Evolutionary conservation across 1,140 invertebrate species (phyloP), one percentile per base, ranked within the genome.

Genomic region (Penaeus chinensis): DNA sequence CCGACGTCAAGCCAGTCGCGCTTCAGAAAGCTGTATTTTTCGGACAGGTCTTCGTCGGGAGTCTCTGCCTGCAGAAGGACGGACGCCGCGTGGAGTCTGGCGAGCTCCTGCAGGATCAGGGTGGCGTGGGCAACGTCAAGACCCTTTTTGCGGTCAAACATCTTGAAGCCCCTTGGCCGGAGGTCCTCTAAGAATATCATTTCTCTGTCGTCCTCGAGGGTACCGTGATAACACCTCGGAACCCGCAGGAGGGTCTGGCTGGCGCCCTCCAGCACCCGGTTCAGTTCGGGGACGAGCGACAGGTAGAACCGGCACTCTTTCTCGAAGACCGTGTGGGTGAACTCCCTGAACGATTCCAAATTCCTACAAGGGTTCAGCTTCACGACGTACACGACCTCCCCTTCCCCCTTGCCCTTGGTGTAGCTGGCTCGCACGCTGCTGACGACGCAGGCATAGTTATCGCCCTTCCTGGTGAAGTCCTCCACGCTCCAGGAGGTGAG

Each of bases 401-500:
- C 20, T 10, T 87, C 80, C 11, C 54, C 54, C 7, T 13, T 47
- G 47, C 47, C 47, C 24, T 71, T 80, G 22, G 60, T 47, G 62
- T 87, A 87, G 20, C 27, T 32, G 19, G 78, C 85, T 3, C 54
- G 5, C 7, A 65, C 61, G 71, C 85, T 87, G 47, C 69, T 87
- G 47, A 87, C 85, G 13, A 82, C 60, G 42, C 85, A 87, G 24
- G 85, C 85, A 20, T 87, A 87, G 80, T 87, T 87, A 60, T 87
- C 85, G 11, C 85, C 85, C n/a, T 77, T 82, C 20, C 42, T 77
- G 63, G 85, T 87, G 80, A 87, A 87, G 54, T 87, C 85, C 18
- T 47, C 63, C 20, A 87, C 80, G 18, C 62, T 47, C 69, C 66
- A 87, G 20, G 79, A 76, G 2, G 47, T 32, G 2, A 87, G 27